A percentile compares a stretch with the other conserved stretches of the same genome.
Evolutionary conservation across 2,113 vertebrate genomes (phyloP).

Genomic region (Trochalopteron elliotii): DNA sequence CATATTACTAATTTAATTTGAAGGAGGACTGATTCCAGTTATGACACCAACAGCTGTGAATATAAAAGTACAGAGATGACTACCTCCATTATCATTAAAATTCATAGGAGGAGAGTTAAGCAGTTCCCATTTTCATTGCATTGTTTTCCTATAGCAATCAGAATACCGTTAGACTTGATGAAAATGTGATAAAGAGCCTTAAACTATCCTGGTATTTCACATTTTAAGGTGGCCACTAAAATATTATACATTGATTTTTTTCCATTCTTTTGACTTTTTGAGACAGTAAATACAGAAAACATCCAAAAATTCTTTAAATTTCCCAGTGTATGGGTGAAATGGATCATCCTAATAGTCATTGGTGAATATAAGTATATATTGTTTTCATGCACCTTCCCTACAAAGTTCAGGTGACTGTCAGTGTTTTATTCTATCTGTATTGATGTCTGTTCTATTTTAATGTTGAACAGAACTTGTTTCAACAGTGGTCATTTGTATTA

Average conservation of each 20-base stretch:
- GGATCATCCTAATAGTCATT: background rate
- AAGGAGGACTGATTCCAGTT: background rate
- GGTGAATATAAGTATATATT: background rate
- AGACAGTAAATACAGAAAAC: background rate
- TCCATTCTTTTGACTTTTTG: background rate
- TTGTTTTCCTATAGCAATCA: background rate
- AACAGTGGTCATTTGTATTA: background rate
- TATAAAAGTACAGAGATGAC: background rate
- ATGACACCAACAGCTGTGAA: background rate
- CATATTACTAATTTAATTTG: slow-evolving; percentile 8
- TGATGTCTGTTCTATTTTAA: background rate
- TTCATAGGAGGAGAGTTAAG: background rate
- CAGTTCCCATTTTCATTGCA: background rate
- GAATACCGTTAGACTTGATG: background rate
- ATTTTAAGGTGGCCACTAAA: background rate
- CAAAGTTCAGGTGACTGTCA: background rate
- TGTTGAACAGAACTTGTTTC: background rate
- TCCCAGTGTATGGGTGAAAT: background rate
- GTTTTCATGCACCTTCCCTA: background rate
- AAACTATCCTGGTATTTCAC: background rate
- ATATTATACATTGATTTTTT: background rate
- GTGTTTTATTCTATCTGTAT: background rate
- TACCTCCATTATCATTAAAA: background rate
- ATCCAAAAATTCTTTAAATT: background rate
- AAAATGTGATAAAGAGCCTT: background rate